Percentiles rank a stretch among this genome's conserved stretches.
These are phyloP conservation scores for Lordiphosa stackelbergi DNA, from an alignment of 1,140 invertebrate species.

Conservation along the genomic window DNA sequence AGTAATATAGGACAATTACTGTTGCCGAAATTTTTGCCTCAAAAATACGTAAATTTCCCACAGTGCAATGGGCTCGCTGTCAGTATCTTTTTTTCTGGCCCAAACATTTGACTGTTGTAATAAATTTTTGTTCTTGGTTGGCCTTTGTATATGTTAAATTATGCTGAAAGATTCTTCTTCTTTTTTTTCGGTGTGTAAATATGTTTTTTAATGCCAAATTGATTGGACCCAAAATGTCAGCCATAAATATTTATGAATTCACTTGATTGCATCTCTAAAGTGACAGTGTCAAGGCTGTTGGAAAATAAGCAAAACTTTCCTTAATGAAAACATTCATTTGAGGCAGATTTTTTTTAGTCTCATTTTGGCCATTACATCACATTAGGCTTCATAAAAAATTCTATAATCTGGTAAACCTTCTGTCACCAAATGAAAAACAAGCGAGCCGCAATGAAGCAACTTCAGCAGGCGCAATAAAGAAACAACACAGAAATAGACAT, in stretches of 20 bases:
- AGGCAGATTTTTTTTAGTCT: background rate
- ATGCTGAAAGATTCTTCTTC: slow-evolving; percentile 46
- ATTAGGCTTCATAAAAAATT: slow-evolving; percentile 58
- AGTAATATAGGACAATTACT: too few relatives aligned
- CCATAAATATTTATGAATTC: slow-evolving; percentile 62
- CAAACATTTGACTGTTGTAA: slow-evolving; percentile 63
- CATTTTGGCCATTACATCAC: too few relatives aligned
- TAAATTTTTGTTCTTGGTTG: slow-evolving; percentile 56
- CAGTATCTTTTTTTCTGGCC: background rate
- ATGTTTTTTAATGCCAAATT: slow-evolving; percentile 66
- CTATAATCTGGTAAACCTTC: slow-evolving; percentile 58
- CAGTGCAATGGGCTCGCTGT: too few relatives aligned
- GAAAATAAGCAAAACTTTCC: slow-evolving; percentile 9
- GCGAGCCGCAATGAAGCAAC: slow-evolving; percentile 40
- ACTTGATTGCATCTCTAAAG: slow-evolving; percentile 46
- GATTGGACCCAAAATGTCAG: slow-evolving; percentile 63
- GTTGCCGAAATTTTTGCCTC: too few relatives aligned
- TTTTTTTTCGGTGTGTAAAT: slow-evolving; percentile 31
- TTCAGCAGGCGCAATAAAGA: slow-evolving; percentile 51
- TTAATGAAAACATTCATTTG: slow-evolving; percentile 1
- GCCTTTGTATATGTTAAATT: slow-evolving; percentile 52
- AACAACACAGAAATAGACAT: slow-evolving; percentile 32
- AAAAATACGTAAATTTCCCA: too few relatives aligned
- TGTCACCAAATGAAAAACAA: slow-evolving; percentile 28
- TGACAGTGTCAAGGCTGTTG: slow-evolving; percentile 34